phyloP scores from a whole-genome alignment of 1,140 invertebrate genomes.

The Trichonephila clavata region DNA sequence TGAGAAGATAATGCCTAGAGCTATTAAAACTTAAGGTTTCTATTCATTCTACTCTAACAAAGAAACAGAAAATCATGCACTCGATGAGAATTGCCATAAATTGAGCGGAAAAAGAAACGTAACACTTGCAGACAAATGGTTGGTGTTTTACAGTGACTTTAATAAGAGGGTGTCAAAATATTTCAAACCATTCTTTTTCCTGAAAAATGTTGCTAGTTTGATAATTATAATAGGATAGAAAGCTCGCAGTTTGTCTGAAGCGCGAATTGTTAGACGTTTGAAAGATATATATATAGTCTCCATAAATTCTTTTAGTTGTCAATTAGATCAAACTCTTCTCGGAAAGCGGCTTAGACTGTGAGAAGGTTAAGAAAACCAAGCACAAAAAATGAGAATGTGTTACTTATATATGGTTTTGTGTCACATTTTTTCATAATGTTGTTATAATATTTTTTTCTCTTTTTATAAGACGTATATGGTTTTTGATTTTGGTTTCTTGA shows the following conservation, averaged over 20 bases:
- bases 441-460: no score
- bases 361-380: no score
- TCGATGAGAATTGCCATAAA: neutral
- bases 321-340: constrained; percentile 32
- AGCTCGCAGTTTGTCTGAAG: neutral
- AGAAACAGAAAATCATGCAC: neutral
- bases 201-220: neutral
- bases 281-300: constrained; percentile 39
- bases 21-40: neutral
- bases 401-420: no score
- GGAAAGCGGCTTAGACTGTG: neutral
- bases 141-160: constrained; percentile 56
- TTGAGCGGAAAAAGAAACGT: neutral
- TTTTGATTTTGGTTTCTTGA: no score
- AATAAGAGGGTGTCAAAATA: constrained; percentile 73
- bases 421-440: no score
- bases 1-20: neutral
- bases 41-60: neutral
- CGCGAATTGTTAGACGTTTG: neutral
- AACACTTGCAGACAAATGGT: constrained; percentile 48
- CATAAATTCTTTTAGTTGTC: constrained; percentile 44
- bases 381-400: no score
- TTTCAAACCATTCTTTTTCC: constrained; percentile 58
- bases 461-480: no score
- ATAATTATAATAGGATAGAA: constrained; percentile 44